phyloP scores from a whole-genome alignment of 2,113 vertebrate genomes.

The Stomatorhinus ivindoensis region DNA sequence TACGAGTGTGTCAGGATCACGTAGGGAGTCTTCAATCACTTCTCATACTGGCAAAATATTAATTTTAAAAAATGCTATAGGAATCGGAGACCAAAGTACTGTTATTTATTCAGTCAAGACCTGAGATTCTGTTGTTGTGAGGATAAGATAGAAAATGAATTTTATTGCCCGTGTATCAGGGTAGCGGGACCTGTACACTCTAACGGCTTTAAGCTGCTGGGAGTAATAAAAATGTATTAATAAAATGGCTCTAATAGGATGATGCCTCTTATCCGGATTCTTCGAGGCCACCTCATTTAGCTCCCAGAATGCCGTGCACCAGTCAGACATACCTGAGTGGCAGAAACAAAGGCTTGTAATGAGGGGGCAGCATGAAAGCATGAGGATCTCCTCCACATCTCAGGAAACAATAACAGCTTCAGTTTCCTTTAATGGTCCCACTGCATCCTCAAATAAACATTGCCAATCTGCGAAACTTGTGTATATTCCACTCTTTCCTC shows the following conservation, averaged over 20 bases:
- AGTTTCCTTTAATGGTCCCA: too few species aligned
- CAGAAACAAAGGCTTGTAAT: slow-evolving; percentile 39
- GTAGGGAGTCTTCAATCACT: slow-evolving; percentile 28
- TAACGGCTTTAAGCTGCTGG: background rate
- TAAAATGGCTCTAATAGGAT: background rate
- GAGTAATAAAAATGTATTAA: background rate
- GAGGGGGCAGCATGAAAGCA: slow-evolving; percentile 27
- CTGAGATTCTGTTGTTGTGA: background rate
- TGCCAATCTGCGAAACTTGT: too few species aligned
- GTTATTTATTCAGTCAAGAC: slow-evolving; percentile 5
- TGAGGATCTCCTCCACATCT: too few species aligned
- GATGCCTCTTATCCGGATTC: background rate
- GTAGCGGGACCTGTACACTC: background rate
- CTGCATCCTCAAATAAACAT: too few species aligned
- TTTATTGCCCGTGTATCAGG: background rate
- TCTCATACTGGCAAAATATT: background rate
- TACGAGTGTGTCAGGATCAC: slow-evolving; percentile 32
- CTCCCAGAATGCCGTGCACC: background rate
- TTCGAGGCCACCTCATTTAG: background rate
- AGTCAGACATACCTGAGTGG: background rate
- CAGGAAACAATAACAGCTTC: too few species aligned
- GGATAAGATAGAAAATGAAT: background rate
- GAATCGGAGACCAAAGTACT: background rate
- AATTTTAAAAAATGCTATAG: background rate
- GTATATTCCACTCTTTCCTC: too few species aligned